phyloP scores from a whole-genome alignment of 1,140 invertebrate genomes.

The Zaprionus tsacasi region DNA sequence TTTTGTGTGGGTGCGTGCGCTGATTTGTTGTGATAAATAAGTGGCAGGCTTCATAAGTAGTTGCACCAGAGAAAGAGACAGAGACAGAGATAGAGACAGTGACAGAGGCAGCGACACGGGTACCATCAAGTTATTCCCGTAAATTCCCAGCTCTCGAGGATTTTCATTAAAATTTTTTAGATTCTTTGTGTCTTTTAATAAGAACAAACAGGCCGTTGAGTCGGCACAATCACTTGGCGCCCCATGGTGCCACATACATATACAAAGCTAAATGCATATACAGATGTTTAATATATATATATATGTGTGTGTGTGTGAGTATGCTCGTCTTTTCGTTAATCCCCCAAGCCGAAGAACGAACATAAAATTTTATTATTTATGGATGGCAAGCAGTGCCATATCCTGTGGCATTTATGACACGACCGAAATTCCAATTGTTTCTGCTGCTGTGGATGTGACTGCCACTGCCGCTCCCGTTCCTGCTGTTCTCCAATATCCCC shows the following conservation, averaged over 20 bases:
- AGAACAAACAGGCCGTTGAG: conserved; percentile 82
- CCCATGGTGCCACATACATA: conserved; percentile 72
- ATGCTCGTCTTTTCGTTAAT: conserved; percentile 58
- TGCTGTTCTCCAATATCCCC: conserved; percentile 6
- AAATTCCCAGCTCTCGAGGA: conserved; percentile 60
- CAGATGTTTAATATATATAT: conserved; percentile 5
- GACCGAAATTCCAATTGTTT: conserved; percentile 78
- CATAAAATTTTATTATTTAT: conserved; percentile 83
- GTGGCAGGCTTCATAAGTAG: conserved; percentile 63
- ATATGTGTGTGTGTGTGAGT: conserved; percentile 16
- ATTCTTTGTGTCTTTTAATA: conserved; percentile 67
- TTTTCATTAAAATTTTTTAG: conserved; percentile 81
- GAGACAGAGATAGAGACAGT: neutral
- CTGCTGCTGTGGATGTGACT: conserved; percentile 52
- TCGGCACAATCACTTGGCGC: conserved; percentile 78
- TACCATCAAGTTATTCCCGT: conserved; percentile 42
- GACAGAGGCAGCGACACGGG: neutral
- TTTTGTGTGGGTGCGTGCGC: conserved; percentile 81
- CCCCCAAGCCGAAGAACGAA: conserved; percentile 60
- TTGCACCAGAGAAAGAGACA: conserved; percentile 16
- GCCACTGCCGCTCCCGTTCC: conserved; percentile 39
- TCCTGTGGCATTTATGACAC: conserved; percentile 81
- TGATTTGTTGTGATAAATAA: conserved; percentile 83
- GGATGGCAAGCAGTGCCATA: conserved; percentile 78
- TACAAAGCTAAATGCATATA: conserved; percentile 2